Evolutionary conservation across 2,113 vertebrate genomes (phyloP).

Genomic region (Syngnathoides biaculeatus): DNA sequence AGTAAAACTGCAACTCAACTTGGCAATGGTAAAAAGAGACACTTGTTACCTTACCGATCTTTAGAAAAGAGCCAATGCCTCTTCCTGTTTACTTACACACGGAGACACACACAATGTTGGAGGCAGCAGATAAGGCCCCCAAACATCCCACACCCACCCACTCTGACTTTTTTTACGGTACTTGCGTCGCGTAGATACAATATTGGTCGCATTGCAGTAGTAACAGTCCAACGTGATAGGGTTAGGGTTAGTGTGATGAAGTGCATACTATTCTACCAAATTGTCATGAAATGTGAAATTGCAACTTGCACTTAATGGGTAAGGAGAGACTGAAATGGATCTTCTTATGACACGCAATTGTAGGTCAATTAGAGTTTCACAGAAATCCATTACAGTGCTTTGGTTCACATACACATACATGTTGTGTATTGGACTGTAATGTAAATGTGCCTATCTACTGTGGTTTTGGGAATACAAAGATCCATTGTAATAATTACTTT

Average conservation of each 20-base stretch:
- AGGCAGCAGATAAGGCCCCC: conserved; percentile 63
- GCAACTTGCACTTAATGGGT: neutral
- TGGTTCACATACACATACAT: conserved; percentile 2
- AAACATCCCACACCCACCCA: conserved; percentile 36
- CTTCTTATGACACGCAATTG: neutral
- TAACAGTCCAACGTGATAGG: neutral
- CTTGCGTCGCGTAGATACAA: conserved; percentile 10
- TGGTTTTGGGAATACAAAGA: conserved; percentile 23
- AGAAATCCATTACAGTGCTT: conserved; percentile 2
- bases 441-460: conserved; percentile 23
- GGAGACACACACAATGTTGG: conserved; percentile 42
- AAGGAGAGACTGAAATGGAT: neutral
- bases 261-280: neutral
- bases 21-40: conserved; percentile 47
- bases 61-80: conserved; percentile 32
- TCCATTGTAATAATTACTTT: conserved; percentile 38
- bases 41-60: conserved; percentile 55
- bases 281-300: neutral
- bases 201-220: neutral
- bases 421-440: conserved; percentile 16
- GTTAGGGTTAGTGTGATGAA: neutral
- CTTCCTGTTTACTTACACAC: conserved; percentile 30
- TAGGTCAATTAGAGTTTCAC: conserved; percentile 36
- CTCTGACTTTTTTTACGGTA: conserved; percentile 27
- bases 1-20: conserved; percentile 41